A percentile compares a stretch with the other conserved stretches of the same genome.
Evolutionary conservation across 2,888 invertebrate species (phyloP).

Genomic region (Andrena hattorfiana): DNA sequence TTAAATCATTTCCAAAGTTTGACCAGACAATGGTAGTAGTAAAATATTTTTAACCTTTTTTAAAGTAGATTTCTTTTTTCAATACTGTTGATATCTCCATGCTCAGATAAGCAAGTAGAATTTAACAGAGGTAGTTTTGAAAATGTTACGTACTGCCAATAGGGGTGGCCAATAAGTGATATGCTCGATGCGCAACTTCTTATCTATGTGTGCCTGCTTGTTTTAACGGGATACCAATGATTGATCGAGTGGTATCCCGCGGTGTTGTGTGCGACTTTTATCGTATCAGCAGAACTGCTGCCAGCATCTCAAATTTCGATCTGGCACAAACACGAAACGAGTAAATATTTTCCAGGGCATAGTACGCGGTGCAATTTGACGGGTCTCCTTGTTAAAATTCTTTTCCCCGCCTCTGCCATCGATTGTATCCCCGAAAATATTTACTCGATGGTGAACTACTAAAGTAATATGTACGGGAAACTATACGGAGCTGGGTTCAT

Average conservation of each 20-base stretch:
- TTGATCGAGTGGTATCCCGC: constrained; percentile 26
- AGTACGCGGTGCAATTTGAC: neutral
- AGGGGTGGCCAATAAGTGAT: neutral
- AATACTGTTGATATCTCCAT: too few species aligned
- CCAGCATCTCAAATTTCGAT: constrained; percentile 35
- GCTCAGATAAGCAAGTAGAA: neutral
- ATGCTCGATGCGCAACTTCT: constrained; percentile 56
- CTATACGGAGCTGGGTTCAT: constrained; percentile 37
- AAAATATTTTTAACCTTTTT: neutral
- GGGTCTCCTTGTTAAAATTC: neutral
- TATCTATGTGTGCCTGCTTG: constrained; percentile 45
- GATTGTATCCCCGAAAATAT: constrained; percentile 26
- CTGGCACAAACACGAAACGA: constrained; percentile 42
- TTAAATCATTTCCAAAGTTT: neutral
- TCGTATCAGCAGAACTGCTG: constrained; percentile 38
- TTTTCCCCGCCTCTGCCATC: neutral
- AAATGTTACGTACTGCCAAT: neutral
- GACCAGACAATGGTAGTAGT: neutral
- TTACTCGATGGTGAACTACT: constrained; percentile 24
- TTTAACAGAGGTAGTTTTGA: neutral
- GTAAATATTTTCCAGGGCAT: constrained; percentile 45
- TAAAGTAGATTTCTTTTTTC: neutral
- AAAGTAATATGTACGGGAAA: constrained; percentile 1
- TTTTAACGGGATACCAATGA: constrained; percentile 42
- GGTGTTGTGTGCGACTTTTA: constrained; percentile 38